Conservation (phyloP, 1,140 invertebrate genomes). For the Drosophila athabasca region DNA sequence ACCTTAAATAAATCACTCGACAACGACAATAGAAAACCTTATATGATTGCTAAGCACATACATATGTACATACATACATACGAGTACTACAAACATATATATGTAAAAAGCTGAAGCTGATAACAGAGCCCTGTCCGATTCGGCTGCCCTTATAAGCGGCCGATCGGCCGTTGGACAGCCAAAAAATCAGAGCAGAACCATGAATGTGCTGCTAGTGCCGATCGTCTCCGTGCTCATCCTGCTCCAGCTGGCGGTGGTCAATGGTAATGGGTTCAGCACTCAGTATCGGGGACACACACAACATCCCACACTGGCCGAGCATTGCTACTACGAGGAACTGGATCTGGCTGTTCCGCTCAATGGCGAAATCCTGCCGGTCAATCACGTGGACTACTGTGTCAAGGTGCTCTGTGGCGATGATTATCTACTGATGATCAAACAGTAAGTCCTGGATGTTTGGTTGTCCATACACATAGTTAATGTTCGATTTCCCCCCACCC, state of each 20-base stretch:
- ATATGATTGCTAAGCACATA: no score
- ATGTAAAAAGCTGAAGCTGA: constrained; percentile 1
- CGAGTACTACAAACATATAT: no score
- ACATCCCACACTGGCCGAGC: constrained; percentile 40
- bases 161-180: background rate
- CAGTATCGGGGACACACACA: constrained; percentile 61
- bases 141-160: constrained; percentile 23
- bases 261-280: constrained; percentile 29
- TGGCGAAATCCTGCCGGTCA: constrained; percentile 32
- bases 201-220: constrained; percentile 4
- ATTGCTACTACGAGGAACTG: constrained; percentile 69
- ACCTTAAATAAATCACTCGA: constrained; percentile 3
- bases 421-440: constrained; percentile 62
- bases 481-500: background rate
- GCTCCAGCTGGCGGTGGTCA: background rate
- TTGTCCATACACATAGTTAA: no score
- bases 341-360: constrained; percentile 55
- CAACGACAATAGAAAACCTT: no score
- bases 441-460: constrained; percentile 46
- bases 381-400: constrained; percentile 46
- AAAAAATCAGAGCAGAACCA: constrained; percentile 2
- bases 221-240: background rate
- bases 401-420: constrained; percentile 59
- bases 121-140: constrained; percentile 8
- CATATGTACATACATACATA: no score